Base-by-base conservation (phyloP, 1,140 invertebrate species). In the Nasonia giraulti region DNA sequence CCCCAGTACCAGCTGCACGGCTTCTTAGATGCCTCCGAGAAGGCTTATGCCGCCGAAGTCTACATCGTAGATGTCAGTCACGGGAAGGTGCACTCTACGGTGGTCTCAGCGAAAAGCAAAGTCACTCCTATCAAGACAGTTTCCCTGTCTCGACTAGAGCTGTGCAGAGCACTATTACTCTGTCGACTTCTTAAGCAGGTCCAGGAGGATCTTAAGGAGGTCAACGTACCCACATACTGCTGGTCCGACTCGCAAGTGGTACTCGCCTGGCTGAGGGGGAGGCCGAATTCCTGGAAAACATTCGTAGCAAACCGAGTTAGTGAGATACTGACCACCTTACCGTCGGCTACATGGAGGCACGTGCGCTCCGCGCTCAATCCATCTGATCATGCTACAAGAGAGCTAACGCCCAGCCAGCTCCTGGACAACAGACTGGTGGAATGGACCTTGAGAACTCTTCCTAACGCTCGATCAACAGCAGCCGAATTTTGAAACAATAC, bases 231-330 rank as follows among this genome's bases (percentile, higher is more conserved):
- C 33, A 33, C 33, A 1, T 33, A 33, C 3, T 33, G 33, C 33
- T 33, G 33, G 33, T 33, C 33, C 1, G 90, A 91, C 85, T 89
- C 89, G 11, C 84, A 87, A 71, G 87, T 90, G 0, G 87, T 88
- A 0, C 78, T 92, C 4, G 87, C 88, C 14, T 92, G 91, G 91
- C 73, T 92, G 10, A 86, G 88, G 66, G 88, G 85, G 31, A 86
- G 83, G 0, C 76, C 86, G 74, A 86, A 75, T 50, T 85, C 50
- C 75, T 91, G 88, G 88, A 88, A 89, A 37, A 87, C 76, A 23
- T 92, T 91, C 83, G 88, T 92, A 0, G 88, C 88, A 11, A 91
- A 93, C 71, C 83, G 91, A 55, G 88, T 90, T 0, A 73, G 83
- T 8, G 88, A 89, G 85, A 91, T 92, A 14, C 87, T 89, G 50